Conservation (phyloP, 1,140 invertebrate species). For the Micrasema longulum region DNA sequence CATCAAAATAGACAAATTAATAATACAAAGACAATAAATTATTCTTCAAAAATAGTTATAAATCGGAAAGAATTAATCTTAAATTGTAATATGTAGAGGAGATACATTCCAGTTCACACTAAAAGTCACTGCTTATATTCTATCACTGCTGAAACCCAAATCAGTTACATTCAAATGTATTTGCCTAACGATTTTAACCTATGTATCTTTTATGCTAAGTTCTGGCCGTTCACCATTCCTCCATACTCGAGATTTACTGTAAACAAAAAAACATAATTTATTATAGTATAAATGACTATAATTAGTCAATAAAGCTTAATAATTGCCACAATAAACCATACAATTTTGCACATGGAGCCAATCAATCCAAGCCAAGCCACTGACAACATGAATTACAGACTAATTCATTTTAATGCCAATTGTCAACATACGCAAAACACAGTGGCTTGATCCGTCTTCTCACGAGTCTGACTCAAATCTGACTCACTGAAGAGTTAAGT, state of each 20-base stretch:
- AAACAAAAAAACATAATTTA: no score
- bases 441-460: no score
- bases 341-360: no score
- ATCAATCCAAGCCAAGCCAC: no score
- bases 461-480: no score
- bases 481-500: no score
- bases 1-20: constrained; percentile 48
- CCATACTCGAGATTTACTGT: constrained; percentile 41
- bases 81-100: constrained; percentile 44
- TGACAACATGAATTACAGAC: no score
- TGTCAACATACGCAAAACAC: no score
- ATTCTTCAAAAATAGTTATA: constrained; percentile 51
- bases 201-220: constrained; percentile 49
- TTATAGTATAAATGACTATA: no score
- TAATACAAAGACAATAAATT: constrained; percentile 55
- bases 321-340: no score
- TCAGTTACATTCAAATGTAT: constrained; percentile 43
- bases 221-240: constrained; percentile 46
- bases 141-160: constrained; percentile 54
- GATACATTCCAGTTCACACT: constrained; percentile 55
- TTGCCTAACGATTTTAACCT: constrained; percentile 49
- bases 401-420: no score
- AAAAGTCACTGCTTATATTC: constrained; percentile 53
- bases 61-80: constrained; percentile 52
- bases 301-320: no score